Conservation (phyloP, 2,888 invertebrate species). For the Prenolepis imparis region DNA sequence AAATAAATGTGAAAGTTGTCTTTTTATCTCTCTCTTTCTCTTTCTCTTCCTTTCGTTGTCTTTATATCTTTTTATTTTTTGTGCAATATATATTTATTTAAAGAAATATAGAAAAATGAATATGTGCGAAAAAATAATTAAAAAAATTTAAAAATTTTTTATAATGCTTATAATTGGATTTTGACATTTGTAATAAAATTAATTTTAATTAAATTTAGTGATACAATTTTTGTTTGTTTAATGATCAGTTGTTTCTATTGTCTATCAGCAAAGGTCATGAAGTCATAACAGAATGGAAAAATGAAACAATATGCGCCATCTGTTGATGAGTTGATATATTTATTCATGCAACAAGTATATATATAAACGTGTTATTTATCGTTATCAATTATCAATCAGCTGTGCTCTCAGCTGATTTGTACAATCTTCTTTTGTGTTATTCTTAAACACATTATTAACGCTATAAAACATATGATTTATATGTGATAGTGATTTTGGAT, state of each 20-base stretch:
- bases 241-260: slow-evolving; percentile 10
- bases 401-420: not conserved
- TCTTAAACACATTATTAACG: not conserved
- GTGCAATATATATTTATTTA: not conserved
- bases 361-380: not conserved
- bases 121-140: too few relatives aligned
- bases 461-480: slow-evolving; percentile 1
- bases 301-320: not conserved
- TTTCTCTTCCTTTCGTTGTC: not conserved
- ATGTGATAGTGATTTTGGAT: not conserved
- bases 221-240: not conserved
- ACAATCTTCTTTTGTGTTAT: not conserved
- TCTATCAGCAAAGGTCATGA: not conserved
- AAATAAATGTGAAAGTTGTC: not conserved
- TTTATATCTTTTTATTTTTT: not conserved
- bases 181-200: not conserved
- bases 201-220: not conserved
- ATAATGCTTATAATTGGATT: not conserved
- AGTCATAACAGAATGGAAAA: not conserved
- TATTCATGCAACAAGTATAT: not conserved
- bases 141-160: not conserved
- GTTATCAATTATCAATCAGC: too few relatives aligned
- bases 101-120: not conserved
- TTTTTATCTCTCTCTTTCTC: too few relatives aligned
- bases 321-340: not conserved